Conservation (phyloP, 2,888 invertebrate genomes). For the Helleia helle region DNA sequence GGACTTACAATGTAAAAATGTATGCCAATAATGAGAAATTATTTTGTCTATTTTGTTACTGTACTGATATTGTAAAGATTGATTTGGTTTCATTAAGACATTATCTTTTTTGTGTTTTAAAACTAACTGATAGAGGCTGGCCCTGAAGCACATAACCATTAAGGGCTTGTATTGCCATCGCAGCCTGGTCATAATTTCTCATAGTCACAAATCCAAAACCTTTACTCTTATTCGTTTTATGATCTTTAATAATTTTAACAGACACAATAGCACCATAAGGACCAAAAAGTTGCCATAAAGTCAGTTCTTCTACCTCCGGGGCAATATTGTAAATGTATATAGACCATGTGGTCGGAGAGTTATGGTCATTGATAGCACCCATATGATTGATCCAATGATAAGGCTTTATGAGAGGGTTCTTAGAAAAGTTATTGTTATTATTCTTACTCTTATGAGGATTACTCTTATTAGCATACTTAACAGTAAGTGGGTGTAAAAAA, state of each 20-base stretch:
- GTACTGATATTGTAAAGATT: constrained; percentile 68
- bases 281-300: constrained; percentile 69
- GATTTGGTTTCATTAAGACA: constrained; percentile 49
- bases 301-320: constrained; percentile 67
- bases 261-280: constrained; percentile 74
- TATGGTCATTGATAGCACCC: constrained; percentile 64
- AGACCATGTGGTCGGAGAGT: constrained; percentile 68
- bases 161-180: constrained; percentile 70
- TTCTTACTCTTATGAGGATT: constrained; percentile 68
- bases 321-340: constrained; percentile 72
- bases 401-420: constrained; percentile 59
- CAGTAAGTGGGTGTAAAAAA: constrained; percentile 70
- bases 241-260: constrained; percentile 71
- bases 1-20: constrained; percentile 44
- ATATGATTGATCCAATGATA: constrained; percentile 70
- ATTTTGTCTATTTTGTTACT: constrained; percentile 61
- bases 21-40: constrained; percentile 55
- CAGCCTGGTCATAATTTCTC: constrained; percentile 71
- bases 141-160: constrained; percentile 65
- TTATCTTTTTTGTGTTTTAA: constrained; percentile 74
- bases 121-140: constrained; percentile 69
- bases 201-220: constrained; percentile 72
- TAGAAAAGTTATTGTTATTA: constrained; percentile 64
- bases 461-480: constrained; percentile 74
- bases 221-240: constrained; percentile 71